These are phyloP conservation scores for Parnassius smintheus DNA, from an alignment of 2,888 invertebrate species.

Conservation along the genomic window DNA sequence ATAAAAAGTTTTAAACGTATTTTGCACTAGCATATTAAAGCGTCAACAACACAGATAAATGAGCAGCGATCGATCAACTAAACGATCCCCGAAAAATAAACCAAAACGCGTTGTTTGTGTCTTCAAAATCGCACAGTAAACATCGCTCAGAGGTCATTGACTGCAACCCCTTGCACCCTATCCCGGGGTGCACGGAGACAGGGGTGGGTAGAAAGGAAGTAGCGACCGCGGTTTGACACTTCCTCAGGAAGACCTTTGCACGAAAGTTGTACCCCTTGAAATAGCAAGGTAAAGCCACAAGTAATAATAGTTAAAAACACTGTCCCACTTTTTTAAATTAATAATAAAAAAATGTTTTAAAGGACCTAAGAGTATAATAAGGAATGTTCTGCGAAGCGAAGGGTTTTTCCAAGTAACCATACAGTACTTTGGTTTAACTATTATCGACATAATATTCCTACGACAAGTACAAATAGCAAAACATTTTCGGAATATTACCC, in stretches of 20 bases:
- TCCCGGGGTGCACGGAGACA: slow-evolving; percentile 38
- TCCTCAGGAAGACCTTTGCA: slow-evolving; percentile 78
- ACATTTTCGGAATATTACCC: slow-evolving; percentile 58
- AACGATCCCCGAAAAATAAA: slow-evolving; percentile 60
- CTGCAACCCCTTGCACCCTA: slow-evolving; percentile 54
- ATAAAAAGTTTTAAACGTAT: not conserved
- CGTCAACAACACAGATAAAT: slow-evolving; percentile 38
- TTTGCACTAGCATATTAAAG: not conserved
- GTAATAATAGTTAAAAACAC: not conserved
- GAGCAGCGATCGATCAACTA: slow-evolving; percentile 54
- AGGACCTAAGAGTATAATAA: too few relatives aligned
- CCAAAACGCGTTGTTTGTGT: slow-evolving; percentile 65
- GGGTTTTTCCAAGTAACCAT: too few relatives aligned
- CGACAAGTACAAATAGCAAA: slow-evolving; percentile 55
- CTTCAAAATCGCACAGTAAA: slow-evolving; percentile 74
- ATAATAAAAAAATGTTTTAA: slow-evolving; percentile 23
- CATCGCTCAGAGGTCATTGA: slow-evolving; percentile 65
- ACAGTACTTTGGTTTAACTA: too few relatives aligned
- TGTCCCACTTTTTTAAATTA: slow-evolving; percentile 29
- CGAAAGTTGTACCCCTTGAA: slow-evolving; percentile 45
- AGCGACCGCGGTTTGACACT: slow-evolving; percentile 76
- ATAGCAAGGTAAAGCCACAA: not conserved
- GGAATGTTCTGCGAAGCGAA: too few relatives aligned
- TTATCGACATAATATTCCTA: slow-evolving; percentile 48
- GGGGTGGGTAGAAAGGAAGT: slow-evolving; percentile 56